Evolutionary conservation across 2,113 vertebrate genomes (phyloP).

Genomic region (Ammodytes dubius): DNA sequence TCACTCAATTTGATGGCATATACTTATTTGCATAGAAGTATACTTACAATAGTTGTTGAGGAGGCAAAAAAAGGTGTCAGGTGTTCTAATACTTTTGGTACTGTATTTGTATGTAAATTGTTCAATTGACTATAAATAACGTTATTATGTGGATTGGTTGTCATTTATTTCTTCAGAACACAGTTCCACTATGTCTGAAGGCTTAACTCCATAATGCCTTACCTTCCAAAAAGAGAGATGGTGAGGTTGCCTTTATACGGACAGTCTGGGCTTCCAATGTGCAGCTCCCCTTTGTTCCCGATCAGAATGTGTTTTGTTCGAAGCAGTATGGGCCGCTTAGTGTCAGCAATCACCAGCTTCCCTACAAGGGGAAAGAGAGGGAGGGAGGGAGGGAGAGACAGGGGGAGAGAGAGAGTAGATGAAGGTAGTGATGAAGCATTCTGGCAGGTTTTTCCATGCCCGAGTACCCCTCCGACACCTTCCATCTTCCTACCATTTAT

Average conservation of each 20-base stretch:
- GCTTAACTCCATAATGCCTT: constrained; percentile 15
- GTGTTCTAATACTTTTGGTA: too few relatives aligned
- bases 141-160: background rate
- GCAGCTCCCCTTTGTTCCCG: constrained; percentile 90
- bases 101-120: too few relatives aligned
- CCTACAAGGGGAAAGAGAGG: constrained; percentile 79
- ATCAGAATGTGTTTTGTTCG: constrained; percentile 92
- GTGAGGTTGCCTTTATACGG: constrained; percentile 92
- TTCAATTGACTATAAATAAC: background rate
- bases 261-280: constrained; percentile 91
- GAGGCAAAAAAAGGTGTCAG: too few relatives aligned
- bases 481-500: constrained; percentile 54
- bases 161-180: background rate
- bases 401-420: background rate
- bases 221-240: constrained; percentile 94
- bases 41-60: too few relatives aligned
- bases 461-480: constrained; percentile 46
- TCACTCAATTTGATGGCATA: too few relatives aligned
- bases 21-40: too few relatives aligned
- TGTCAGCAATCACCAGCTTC: constrained; percentile 93
- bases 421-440: constrained; percentile 4
- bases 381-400: constrained; percentile 55
- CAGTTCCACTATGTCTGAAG: background rate
- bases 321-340: constrained; percentile 85
- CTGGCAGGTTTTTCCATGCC: constrained; percentile 43